These are phyloP conservation scores for Cephus runcator DNA, from an alignment of 2,888 invertebrate genomes.

Conservation along the genomic window DNA sequence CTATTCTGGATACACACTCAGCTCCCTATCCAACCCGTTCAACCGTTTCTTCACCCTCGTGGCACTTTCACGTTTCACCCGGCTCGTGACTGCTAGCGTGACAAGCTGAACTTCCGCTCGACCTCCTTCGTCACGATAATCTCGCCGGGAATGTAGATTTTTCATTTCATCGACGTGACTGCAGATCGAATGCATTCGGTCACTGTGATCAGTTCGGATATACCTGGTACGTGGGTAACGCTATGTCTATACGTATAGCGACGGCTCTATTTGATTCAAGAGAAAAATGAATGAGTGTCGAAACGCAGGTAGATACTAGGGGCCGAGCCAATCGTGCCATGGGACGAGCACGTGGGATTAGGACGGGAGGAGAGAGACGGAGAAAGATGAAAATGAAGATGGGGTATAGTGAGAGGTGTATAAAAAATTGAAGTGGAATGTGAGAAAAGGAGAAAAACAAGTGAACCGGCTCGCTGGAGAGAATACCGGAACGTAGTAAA, in stretches of 20 bases:
- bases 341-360: conserved; percentile 29
- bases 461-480: neutral
- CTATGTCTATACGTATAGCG: neutral
- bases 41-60: neutral
- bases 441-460: neutral
- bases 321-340: conserved; percentile 23
- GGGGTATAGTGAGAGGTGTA: conserved; percentile 11
- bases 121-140: neutral
- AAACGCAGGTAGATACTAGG: neutral
- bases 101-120: neutral
- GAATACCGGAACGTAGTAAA: neutral
- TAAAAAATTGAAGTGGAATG: neutral
- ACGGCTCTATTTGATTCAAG: neutral
- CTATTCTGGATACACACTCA: neutral
- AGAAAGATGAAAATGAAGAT: conserved; percentile 9
- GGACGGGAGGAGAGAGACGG: conserved; percentile 13
- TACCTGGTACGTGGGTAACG: neutral
- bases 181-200: neutral
- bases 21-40: neutral
- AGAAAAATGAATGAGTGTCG: neutral
- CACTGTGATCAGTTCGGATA: neutral
- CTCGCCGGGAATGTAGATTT: neutral
- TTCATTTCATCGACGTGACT: neutral
- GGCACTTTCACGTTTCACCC: neutral
- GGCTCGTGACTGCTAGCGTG: neutral